phyloP scores from a whole-genome alignment of 2,113 vertebrate species.

The Bufo gargarizans region DNA sequence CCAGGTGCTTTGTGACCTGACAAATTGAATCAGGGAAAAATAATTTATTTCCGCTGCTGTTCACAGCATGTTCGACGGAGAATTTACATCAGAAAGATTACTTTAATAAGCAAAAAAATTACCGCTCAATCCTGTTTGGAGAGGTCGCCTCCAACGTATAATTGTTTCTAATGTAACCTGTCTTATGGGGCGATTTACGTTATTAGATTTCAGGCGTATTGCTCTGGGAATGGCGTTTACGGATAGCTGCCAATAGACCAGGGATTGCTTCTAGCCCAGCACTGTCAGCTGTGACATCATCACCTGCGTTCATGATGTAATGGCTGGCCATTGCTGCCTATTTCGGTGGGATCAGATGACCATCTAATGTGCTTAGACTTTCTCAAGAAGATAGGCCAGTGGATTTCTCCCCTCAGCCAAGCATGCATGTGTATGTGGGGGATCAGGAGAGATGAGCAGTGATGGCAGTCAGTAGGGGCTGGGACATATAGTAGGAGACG shows the following conservation, averaged over 20 bases:
- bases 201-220: constrained; percentile 72
- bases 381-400: too few relatives aligned
- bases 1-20: constrained; percentile 81
- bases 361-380: too few relatives aligned
- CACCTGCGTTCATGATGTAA: not conserved
- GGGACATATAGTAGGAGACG: too few relatives aligned
- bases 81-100: constrained; percentile 84
- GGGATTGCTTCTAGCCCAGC: not conserved
- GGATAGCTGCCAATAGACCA: constrained; percentile 33
- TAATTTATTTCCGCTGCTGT: constrained; percentile 85
- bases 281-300: not conserved
- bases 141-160: constrained; percentile 78
- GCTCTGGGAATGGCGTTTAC: constrained; percentile 65
- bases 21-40: constrained; percentile 90
- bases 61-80: constrained; percentile 76
- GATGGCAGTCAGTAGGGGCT: too few relatives aligned
- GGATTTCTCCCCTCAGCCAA: too few relatives aligned
- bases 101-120: constrained; percentile 86
- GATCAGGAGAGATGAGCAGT: too few relatives aligned
- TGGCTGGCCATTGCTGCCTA: not conserved
- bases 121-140: constrained; percentile 74
- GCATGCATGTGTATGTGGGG: too few relatives aligned
- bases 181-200: constrained; percentile 72
- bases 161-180: constrained; percentile 85
- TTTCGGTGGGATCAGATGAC: too few relatives aligned